Conservation (phyloP, 2,888 invertebrate species). For the Drosophila kuntzei region DNA sequence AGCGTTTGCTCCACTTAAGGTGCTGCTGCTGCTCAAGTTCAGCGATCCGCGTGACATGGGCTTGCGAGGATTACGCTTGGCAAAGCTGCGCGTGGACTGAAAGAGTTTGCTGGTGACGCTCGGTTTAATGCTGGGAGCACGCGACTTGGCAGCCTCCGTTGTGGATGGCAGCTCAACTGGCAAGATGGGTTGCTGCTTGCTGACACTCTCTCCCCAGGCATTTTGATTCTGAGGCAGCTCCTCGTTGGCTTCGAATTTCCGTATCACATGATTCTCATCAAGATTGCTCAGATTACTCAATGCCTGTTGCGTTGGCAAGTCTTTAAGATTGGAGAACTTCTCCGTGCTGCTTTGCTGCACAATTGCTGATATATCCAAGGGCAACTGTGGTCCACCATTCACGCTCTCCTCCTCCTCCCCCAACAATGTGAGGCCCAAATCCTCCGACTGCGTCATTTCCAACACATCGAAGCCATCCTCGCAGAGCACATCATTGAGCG, state of each 20-base stretch:
- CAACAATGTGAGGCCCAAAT: constrained; percentile 59
- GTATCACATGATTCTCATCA: constrained; percentile 71
- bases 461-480: constrained; percentile 84
- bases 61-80: constrained; percentile 92
- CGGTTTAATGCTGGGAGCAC: constrained; percentile 54
- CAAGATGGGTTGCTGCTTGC: constrained; percentile 61
- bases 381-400: constrained; percentile 71
- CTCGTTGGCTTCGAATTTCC: constrained; percentile 80
- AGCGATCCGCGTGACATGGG: constrained; percentile 85
- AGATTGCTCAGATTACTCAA: constrained; percentile 61
- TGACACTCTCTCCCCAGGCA: constrained; percentile 86
- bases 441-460: constrained; percentile 79
- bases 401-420: constrained; percentile 42
- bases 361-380: constrained; percentile 72
- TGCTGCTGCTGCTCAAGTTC: constrained; percentile 26
- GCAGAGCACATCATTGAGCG: constrained; percentile 87
- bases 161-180: constrained; percentile 31
- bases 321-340: constrained; percentile 67
- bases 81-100: constrained; percentile 87
- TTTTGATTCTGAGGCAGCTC: constrained; percentile 83
- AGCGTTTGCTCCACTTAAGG: not conserved
- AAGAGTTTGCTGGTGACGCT: constrained; percentile 89
- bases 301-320: constrained; percentile 57
- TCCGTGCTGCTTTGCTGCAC: constrained; percentile 39
- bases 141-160: constrained; percentile 9